Percentiles rank a stretch among this genome's conserved stretches.
phyloP scores from a whole-genome alignment of 2,797 vertebrate species.

The Rhinoraja longicauda region DNA sequence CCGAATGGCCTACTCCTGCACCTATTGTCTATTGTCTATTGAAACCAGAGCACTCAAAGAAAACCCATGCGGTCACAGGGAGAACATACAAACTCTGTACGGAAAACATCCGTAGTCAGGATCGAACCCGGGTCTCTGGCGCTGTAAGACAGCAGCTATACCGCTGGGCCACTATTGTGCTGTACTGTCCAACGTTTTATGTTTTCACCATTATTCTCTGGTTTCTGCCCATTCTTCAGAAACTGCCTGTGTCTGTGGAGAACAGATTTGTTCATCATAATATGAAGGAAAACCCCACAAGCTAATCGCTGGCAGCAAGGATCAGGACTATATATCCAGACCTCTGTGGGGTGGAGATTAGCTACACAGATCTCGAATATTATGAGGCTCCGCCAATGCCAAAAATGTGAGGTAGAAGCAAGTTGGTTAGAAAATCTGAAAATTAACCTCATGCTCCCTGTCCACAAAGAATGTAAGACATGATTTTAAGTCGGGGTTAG shows the following conservation, averaged over 20 bases:
- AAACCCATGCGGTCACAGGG: too few relatives aligned
- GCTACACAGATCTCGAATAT: neutral
- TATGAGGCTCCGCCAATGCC: neutral
- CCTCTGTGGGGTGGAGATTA: too few relatives aligned
- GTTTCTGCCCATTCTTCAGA: neutral
- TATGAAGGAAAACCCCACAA: neutral
- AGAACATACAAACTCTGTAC: too few relatives aligned
- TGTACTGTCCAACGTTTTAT: too few relatives aligned
- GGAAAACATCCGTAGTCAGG: too few relatives aligned
- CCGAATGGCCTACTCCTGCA: too few relatives aligned
- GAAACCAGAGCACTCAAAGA: too few relatives aligned
- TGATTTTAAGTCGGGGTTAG: neutral
- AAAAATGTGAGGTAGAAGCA: neutral
- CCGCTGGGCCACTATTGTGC: too few relatives aligned
- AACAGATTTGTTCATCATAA: neutral
- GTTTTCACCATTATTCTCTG: too few relatives aligned
- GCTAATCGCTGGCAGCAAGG: neutral
- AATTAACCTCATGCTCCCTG: neutral
- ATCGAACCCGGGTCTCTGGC: too few relatives aligned
- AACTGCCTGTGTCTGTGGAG: neutral
- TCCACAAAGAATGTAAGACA: neutral
- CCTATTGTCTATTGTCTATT: too few relatives aligned
- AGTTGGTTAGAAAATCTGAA: neutral
- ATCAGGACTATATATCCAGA: neutral
- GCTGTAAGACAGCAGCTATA: too few relatives aligned